A percentile compares a stretch with the other conserved stretches of the same genome.
These are phyloP conservation scores for Metalampra italica DNA, from an alignment of 2,888 invertebrate genomes.

Conservation along the genomic window DNA sequence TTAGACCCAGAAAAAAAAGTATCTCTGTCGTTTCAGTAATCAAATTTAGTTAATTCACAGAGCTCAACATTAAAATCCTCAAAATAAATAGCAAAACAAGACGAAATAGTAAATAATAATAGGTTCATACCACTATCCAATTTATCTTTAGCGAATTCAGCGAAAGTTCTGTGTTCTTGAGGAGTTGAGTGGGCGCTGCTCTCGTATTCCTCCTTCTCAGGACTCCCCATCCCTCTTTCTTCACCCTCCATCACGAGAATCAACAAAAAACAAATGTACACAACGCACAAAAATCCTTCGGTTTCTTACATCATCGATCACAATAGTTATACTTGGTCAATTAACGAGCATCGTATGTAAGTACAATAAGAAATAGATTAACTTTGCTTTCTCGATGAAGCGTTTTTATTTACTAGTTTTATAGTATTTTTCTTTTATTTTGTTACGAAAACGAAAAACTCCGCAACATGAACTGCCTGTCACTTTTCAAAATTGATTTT, in stretches of 20 bases:
- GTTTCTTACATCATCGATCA: constrained; percentile 74
- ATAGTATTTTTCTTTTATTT: constrained; percentile 21
- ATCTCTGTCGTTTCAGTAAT: too few relatives aligned
- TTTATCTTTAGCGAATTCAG: constrained; percentile 72
- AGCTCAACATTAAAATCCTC: too few relatives aligned
- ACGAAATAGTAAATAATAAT: too few relatives aligned
- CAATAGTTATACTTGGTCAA: constrained; percentile 31
- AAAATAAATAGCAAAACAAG: too few relatives aligned
- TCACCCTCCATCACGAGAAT: constrained; percentile 56
- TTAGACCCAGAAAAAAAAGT: too few relatives aligned
- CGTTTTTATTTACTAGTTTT: not conserved
- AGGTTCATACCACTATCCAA: constrained; percentile 60
- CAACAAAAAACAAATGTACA: constrained; percentile 31
- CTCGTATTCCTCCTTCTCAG: constrained; percentile 62
- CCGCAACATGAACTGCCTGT: constrained; percentile 6
- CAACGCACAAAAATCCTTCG: constrained; percentile 49
- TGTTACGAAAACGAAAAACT: constrained; percentile 14
- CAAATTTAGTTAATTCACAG: too few relatives aligned
- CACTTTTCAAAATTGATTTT: constrained; percentile 75
- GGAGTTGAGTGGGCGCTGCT: constrained; percentile 69
- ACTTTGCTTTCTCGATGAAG: not conserved
- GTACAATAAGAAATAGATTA: not conserved
- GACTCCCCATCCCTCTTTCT: constrained; percentile 44
- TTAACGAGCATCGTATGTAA: not conserved
- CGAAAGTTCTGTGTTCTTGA: constrained; percentile 68